These are phyloP conservation scores for Eugnorisma glareosa DNA, from an alignment of 2,888 invertebrate genomes.

Conservation along the genomic window DNA sequence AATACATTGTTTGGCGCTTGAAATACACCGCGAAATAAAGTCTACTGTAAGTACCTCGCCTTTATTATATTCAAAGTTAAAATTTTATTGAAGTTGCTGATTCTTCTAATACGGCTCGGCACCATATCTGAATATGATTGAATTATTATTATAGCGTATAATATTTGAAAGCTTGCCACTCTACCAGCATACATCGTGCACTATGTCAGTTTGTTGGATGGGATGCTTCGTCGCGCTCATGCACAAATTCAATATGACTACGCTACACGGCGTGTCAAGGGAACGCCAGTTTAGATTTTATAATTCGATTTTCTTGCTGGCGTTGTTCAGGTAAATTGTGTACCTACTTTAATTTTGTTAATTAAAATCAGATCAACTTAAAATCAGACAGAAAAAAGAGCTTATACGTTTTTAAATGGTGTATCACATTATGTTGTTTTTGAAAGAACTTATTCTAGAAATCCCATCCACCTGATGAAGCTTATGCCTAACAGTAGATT, in stretches of 20 bases:
- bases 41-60: not conserved
- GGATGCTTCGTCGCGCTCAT: constrained; percentile 18
- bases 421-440: not conserved
- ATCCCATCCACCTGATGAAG: not conserved
- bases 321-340: constrained; percentile 1
- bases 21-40: not conserved
- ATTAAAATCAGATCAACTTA: not conserved
- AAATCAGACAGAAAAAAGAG: not conserved
- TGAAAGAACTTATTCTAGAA: not conserved
- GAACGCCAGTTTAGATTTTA: constrained; percentile 12
- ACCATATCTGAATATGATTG: not conserved
- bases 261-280: not conserved
- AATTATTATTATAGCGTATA: not conserved
- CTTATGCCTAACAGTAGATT: not conserved
- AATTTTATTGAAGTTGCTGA: not conserved
- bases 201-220: constrained; percentile 4
- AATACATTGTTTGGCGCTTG: not conserved
- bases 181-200: not conserved
- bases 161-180: constrained; percentile 12
- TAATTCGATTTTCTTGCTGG: constrained; percentile 11
- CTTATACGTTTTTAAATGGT: not conserved
- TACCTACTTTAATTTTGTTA: constrained; percentile 3
- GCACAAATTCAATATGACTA: constrained; percentile 46
- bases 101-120: not conserved
- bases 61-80: not conserved